Evolutionary conservation across 2,113 vertebrate genomes (phyloP).

Genomic region (Pygoscelis antarcticus): DNA sequence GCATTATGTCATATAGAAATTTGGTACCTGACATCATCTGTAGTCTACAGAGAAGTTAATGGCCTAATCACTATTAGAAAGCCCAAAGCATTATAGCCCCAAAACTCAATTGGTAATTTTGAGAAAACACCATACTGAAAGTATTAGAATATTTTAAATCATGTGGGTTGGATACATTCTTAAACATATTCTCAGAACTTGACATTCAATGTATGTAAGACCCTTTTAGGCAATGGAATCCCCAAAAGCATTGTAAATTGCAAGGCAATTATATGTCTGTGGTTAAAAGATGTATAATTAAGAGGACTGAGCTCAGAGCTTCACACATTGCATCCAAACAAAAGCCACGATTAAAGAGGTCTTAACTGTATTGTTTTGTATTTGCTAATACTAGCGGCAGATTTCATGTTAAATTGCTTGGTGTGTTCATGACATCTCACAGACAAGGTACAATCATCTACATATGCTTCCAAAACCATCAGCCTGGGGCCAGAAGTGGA

Average conservation of each 20-base stretch:
- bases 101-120: not conserved
- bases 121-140: not conserved
- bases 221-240: constrained; percentile 43
- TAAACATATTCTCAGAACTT: constrained; percentile 14
- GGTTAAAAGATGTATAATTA: constrained; percentile 59
- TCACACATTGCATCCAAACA: constrained; percentile 39
- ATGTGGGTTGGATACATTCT: not conserved
- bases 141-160: not conserved
- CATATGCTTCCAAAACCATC: not conserved
- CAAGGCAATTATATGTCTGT: constrained; percentile 34
- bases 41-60: not conserved
- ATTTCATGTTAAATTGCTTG: not conserved
- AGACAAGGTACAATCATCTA: not conserved
- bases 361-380: not conserved
- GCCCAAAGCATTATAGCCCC: not conserved
- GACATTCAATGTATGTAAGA: not conserved
- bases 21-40: not conserved
- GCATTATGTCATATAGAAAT: not conserved
- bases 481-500: not conserved
- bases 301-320: constrained; percentile 32
- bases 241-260: constrained; percentile 47
- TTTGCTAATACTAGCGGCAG: not conserved
- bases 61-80: not conserved
- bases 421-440: not conserved
- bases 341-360: constrained; percentile 4